These are phyloP conservation scores for Platichthys flesus DNA, from an alignment of 2,113 vertebrate genomes.

Conservation along the genomic window DNA sequence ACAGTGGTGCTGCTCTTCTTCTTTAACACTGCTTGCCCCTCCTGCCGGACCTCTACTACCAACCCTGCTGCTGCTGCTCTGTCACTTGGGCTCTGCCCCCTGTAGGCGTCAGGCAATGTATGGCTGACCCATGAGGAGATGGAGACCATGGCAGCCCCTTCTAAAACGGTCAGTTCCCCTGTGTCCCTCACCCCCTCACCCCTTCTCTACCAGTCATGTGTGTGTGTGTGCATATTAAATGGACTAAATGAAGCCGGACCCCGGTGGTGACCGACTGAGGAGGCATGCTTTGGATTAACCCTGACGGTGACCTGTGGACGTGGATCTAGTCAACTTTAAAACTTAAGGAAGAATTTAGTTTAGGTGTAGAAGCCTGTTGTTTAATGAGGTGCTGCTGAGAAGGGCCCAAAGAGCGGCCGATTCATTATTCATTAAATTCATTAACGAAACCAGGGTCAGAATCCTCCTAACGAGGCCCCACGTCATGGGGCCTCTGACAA, in stretches of 20 bases:
- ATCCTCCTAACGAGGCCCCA: too few species aligned
- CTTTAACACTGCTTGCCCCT: slow-evolving; percentile 96
- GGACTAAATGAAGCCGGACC: too few species aligned
- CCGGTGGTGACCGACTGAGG: background rate
- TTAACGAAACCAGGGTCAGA: too few species aligned
- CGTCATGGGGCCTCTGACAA: too few species aligned
- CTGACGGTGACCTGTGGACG: too few species aligned
- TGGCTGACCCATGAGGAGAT: slow-evolving; percentile 99
- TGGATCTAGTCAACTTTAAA: too few species aligned
- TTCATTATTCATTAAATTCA: too few species aligned
- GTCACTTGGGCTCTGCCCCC: slow-evolving; percentile 79
- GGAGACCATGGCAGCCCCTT: slow-evolving; percentile 96
- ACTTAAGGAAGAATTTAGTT: too few species aligned
- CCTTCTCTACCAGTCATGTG: slow-evolving; percentile 8
- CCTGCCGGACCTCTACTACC: slow-evolving; percentile 83
- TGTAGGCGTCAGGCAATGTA: slow-evolving; percentile 97
- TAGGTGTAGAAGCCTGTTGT: too few species aligned
- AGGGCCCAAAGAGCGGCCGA: too few species aligned
- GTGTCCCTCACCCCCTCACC: slow-evolving; percentile 23
- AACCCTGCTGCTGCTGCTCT: slow-evolving; percentile 59
- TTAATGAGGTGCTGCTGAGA: too few species aligned
- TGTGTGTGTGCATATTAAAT: background rate
- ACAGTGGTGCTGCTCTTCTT: slow-evolving; percentile 98
- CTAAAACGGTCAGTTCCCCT: slow-evolving; percentile 93
- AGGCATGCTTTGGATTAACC: background rate